Conservation (phyloP, 2,888 invertebrate genomes). For the Pristionchus fissidentatus region DNA sequence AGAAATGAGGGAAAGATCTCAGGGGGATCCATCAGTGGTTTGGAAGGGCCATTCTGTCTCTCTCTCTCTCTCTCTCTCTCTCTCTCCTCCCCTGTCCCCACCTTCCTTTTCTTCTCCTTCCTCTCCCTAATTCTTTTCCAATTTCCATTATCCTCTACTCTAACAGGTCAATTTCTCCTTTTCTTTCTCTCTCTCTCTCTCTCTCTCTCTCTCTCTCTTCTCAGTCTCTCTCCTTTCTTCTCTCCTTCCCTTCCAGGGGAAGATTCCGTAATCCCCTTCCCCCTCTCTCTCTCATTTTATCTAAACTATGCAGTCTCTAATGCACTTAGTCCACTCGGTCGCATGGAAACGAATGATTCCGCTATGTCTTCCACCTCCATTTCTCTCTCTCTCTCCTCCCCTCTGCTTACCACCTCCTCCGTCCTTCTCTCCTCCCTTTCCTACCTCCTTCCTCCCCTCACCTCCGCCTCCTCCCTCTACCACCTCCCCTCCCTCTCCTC, state of each 20-base stretch:
- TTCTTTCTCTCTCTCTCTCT: neutral
- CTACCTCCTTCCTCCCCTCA: neutral
- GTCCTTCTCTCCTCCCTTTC: neutral
- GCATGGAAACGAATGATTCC: constrained; percentile 25
- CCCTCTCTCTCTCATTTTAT: neutral
- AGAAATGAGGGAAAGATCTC: constrained; percentile 8
- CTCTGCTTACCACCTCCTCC: neutral
- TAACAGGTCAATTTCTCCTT: constrained; percentile 21
- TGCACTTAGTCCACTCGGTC: constrained; percentile 27
- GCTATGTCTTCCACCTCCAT: neutral
- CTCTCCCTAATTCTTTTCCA: constrained; percentile 7
- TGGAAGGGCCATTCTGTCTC: too few species aligned
- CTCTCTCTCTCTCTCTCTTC: neutral
- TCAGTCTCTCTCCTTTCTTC: neutral
- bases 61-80: constrained; percentile 34
- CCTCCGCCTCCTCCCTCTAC: neutral
- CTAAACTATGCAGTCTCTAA: constrained; percentile 32
- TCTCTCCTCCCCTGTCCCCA: neutral
- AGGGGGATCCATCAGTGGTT: constrained; percentile 34
- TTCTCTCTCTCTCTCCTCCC: neutral
- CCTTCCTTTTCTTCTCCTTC: neutral
- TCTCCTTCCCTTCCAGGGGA: neutral
- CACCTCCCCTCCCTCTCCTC: neutral
- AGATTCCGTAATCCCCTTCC: too few species aligned
- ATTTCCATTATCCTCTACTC: constrained; percentile 42